Evolutionary conservation across 2,113 vertebrate species (phyloP), one percentile per base, ranked within the genome.

Genomic region (Castor canadensis): DNA sequence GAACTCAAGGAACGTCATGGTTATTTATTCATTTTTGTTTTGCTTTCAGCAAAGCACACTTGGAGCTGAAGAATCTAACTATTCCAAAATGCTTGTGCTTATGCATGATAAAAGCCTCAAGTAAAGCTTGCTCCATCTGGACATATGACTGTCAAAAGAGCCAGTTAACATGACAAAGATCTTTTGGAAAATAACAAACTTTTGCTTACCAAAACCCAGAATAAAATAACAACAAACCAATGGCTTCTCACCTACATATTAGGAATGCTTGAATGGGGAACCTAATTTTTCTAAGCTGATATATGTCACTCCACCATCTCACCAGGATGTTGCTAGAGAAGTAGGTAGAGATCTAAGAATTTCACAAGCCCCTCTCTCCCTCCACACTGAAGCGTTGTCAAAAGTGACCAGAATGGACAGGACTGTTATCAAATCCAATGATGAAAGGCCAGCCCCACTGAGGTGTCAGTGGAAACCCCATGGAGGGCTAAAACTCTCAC

Each of bases 271-370:
- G 13, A 79, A 38, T n/a, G 3, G 19, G 28, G 20, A 73, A 77
- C 2, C 40, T 80, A 67, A 16, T 49, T 28, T n/a, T 79, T 24
- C 52, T 49, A 43, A 10, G 22, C 54, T 11, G 0, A 43, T 30
- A 52, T 45, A 45, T 73, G 30, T 20, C 9, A 32, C 6, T 7
- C 49, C 30, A 80, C 30, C 1, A 38, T 54, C 22, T 3, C 38
- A 80, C 6, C 2, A 17, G 16, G 16, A 6, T 2, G 3, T 12
- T 54, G 15, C 32, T 20, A 52, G 15, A 77, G 54, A 76, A 28
- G 3, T 7, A 71, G 17, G 1, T 6, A 43, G 1, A 0, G 3
- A 49, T 15, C 20, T 58, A 12, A 26, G 5, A 1, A 28, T 49
- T 54, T 45, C 35, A 64, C 22, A n/a, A n/a, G n/a, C n/a, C n/a